These are phyloP conservation scores for Laupala kohalensis DNA, from an alignment of 1,140 invertebrate genomes.

Conservation along the genomic window DNA sequence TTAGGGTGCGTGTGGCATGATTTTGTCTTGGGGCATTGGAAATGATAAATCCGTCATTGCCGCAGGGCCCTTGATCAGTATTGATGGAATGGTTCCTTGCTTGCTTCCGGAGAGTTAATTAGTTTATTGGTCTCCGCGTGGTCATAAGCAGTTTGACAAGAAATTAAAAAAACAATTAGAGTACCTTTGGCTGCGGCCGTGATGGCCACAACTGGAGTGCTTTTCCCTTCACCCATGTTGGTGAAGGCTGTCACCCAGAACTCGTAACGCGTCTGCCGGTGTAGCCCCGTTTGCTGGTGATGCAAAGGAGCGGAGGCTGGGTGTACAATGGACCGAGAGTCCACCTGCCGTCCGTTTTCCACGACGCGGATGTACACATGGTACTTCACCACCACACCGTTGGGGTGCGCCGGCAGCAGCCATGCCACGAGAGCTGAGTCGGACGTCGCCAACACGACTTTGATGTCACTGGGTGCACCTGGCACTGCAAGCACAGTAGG, in stretches of 20 bases:
- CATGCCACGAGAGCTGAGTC: conserved; percentile 30
- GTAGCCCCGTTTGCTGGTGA: conserved; percentile 28
- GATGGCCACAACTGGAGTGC: conserved; percentile 14
- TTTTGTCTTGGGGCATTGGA: too few relatives aligned
- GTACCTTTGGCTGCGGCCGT: conserved; percentile 1
- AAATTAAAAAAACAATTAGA: too few relatives aligned
- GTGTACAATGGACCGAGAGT: conserved; percentile 20
- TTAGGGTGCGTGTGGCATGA: too few relatives aligned
- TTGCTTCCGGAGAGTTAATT: too few relatives aligned
- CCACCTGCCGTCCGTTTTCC: conserved; percentile 6
- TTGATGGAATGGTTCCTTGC: too few relatives aligned
- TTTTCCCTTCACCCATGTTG: conserved; percentile 25
- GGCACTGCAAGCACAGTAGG: conserved; percentile 30
- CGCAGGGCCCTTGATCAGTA: too few relatives aligned
- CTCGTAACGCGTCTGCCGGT: conserved; percentile 28
- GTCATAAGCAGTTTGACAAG: too few relatives aligned
- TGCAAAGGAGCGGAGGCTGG: conserved; percentile 20
- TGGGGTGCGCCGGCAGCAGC: conserved; percentile 33
- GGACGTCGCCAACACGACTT: conserved; percentile 28
- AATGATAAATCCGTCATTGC: too few relatives aligned
- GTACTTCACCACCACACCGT: conserved; percentile 37
- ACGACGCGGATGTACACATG: conserved; percentile 11
- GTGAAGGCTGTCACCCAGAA: conserved; percentile 33
- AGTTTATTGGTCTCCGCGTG: too few relatives aligned
- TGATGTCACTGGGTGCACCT: conserved; percentile 32